Percentiles rank a stretch among this genome's conserved stretches.
These are phyloP conservation scores for Rhagophthalmus giganteus DNA, from an alignment of 2,888 invertebrate species.

Conservation along the genomic window DNA sequence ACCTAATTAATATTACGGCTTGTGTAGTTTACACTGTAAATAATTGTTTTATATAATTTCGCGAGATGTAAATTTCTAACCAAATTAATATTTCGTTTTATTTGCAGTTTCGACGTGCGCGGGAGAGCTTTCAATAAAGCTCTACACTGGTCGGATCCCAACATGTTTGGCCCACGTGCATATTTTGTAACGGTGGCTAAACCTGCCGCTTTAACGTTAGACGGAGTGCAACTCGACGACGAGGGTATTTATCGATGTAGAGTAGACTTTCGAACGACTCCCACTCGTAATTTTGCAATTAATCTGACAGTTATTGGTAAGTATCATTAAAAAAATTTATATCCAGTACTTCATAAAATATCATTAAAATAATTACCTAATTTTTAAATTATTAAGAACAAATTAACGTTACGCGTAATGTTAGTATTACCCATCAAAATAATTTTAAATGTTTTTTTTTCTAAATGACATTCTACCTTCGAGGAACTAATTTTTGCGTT, in stretches of 20 bases:
- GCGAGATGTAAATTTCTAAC: slow-evolving; percentile 3
- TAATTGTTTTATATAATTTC: slow-evolving; percentile 2
- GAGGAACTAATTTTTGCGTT: not conserved
- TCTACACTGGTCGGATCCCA: slow-evolving; percentile 80
- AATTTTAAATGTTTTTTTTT: no score
- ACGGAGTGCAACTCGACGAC: slow-evolving; percentile 82
- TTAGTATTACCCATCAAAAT: no score
- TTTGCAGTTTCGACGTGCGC: slow-evolving; percentile 81
- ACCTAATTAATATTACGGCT: slow-evolving; percentile 12
- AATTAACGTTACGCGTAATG: no score
- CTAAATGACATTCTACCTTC: no score
- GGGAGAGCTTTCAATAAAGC: slow-evolving; percentile 81
- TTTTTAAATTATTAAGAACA: no score
- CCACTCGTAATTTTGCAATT: slow-evolving; percentile 85
- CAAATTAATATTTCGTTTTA: slow-evolving; percentile 31
- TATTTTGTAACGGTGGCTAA: slow-evolving; percentile 80
- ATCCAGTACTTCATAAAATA: no score
- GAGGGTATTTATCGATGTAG: slow-evolving; percentile 86
- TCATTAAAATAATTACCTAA: no score
- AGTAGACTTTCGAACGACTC: slow-evolving; percentile 87
- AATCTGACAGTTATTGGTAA: slow-evolving; percentile 89
- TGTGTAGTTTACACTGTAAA: no score
- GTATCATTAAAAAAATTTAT: slow-evolving; percentile 46
- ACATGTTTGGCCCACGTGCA: slow-evolving; percentile 81
- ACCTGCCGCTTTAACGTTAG: slow-evolving; percentile 80